A percentile compares a stretch with the other conserved stretches of the same genome.
phyloP scores from a whole-genome alignment of 2,888 invertebrate species.

The Drosophila multiciliata region DNA sequence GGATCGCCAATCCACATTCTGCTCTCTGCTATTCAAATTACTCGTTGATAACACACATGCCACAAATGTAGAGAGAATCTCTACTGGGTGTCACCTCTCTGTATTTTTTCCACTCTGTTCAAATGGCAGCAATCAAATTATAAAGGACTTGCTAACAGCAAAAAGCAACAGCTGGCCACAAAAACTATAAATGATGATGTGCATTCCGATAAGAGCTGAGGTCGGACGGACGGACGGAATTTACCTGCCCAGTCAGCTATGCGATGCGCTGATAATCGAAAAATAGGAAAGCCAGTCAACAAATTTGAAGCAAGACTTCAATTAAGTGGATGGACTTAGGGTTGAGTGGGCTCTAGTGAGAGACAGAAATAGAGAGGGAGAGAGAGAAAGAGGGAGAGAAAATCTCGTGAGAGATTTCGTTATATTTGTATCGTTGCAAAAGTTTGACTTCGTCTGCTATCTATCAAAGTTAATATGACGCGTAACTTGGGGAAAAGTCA shows the following conservation, averaged over 20 bases:
- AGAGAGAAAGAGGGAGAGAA: background rate
- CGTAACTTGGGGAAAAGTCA: slow-evolving; percentile 32
- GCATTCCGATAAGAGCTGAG: slow-evolving; percentile 18
- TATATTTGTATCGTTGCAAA: slow-evolving; percentile 31
- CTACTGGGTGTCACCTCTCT: background rate
- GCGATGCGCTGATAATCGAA: slow-evolving; percentile 4
- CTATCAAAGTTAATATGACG: slow-evolving; percentile 32
- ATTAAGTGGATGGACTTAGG: slow-evolving; percentile 17
- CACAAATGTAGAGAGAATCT: background rate
- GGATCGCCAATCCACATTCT: background rate
- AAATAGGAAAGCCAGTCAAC: background rate
- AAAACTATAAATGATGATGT: slow-evolving; percentile 26
- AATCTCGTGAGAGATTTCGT: slow-evolving; percentile 22
- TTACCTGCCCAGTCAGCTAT: slow-evolving; percentile 38
- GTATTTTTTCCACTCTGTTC: background rate
- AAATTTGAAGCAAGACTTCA: slow-evolving; percentile 16
- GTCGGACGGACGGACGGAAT: background rate
- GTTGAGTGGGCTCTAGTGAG: background rate
- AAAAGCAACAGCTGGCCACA: slow-evolving; percentile 3
- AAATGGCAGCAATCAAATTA: slow-evolving; percentile 11
- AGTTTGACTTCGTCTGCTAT: slow-evolving; percentile 16
- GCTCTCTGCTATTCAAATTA: background rate
- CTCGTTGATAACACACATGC: background rate
- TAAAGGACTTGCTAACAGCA: background rate
- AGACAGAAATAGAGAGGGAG: too few species aligned